Conservation (phyloP, 2,113 vertebrate species). For the Grammomys dolichurus region DNA sequence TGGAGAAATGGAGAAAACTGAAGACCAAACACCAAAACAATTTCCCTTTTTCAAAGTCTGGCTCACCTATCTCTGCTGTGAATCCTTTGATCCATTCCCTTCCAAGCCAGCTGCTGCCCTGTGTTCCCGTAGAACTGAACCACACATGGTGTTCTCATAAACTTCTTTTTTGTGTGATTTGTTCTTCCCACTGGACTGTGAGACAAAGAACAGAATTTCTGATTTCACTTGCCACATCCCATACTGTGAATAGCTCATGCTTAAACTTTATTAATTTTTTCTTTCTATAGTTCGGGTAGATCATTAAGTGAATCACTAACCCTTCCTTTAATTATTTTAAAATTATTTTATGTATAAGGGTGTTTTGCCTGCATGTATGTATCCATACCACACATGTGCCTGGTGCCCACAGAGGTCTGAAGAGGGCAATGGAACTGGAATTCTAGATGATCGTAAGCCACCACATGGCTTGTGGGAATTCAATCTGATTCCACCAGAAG, state of each 20-base stretch:
- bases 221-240: not conserved
- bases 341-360: not conserved
- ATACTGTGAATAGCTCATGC: not conserved
- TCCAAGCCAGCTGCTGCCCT: not conserved
- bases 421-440: no score
- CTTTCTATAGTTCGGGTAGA: not conserved
- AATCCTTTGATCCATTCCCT: not conserved
- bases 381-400: no score
- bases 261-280: not conserved
- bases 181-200: not conserved
- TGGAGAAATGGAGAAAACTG: not conserved
- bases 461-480: no score
- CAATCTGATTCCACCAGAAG: no score
- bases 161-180: not conserved
- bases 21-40: not conserved
- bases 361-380: no score
- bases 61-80: not conserved
- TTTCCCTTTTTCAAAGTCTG: not conserved
- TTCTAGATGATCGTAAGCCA: no score
- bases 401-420: no score
- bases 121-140: not conserved
- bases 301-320: not conserved
- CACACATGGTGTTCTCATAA: not conserved
- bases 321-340: not conserved
- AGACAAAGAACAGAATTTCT: not conserved